phyloP scores from a whole-genome alignment of 2,113 vertebrate genomes.

The Artemisiospiza belli region DNA sequence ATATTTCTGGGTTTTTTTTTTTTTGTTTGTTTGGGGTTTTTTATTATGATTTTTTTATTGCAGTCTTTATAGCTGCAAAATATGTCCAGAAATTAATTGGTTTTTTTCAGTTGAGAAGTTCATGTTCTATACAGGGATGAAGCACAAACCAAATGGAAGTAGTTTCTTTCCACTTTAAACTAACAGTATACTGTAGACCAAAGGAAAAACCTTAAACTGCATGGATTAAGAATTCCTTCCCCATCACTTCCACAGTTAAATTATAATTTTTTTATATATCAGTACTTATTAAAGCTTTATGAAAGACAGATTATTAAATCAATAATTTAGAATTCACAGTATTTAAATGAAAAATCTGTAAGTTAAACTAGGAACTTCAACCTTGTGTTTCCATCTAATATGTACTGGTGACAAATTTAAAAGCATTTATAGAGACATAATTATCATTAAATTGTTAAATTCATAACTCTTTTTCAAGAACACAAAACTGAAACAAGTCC shows the following conservation, averaged over 20 bases:
- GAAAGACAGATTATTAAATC: background rate
- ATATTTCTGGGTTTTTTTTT: background rate
- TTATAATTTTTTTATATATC: background rate
- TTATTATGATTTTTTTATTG: background rate
- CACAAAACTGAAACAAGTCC: background rate
- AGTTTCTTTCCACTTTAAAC: background rate
- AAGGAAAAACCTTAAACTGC: background rate
- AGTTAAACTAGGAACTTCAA: conserved; percentile 41
- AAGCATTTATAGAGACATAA: background rate
- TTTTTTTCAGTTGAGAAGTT: background rate
- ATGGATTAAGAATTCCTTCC: background rate
- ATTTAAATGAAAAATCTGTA: conserved; percentile 50
- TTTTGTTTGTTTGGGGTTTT: background rate
- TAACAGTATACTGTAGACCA: background rate
- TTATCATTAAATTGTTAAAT: background rate
- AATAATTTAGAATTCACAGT: conserved; percentile 29
- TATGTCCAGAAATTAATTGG: background rate
- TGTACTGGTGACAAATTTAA: background rate
- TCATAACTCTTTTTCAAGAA: background rate
- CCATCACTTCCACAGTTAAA: background rate
- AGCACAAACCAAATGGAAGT: background rate
- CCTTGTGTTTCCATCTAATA: background rate
- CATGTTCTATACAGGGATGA: background rate
- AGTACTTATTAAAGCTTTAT: background rate
- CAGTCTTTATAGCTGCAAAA: background rate